Conservation (phyloP, 2,113 vertebrate species). For the Equus przewalskii region DNA sequence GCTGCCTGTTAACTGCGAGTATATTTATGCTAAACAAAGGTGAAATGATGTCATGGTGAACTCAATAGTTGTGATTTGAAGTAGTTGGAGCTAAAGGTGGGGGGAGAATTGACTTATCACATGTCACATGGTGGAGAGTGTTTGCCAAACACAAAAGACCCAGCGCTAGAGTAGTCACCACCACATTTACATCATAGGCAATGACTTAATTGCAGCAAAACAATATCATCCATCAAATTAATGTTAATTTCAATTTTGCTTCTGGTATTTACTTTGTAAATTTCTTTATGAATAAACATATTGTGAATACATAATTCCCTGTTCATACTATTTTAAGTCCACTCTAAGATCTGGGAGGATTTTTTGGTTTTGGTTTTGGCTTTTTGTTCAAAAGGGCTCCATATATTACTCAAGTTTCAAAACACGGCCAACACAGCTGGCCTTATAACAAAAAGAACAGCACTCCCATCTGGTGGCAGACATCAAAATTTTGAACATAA, state of each 20-base stretch:
- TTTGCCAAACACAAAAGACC: neutral
- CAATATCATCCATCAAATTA: neutral
- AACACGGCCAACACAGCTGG: constrained; percentile 52
- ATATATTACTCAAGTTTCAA: constrained; percentile 38
- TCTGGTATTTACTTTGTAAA: neutral
- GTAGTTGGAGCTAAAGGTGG: neutral
- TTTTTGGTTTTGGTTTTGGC: neutral
- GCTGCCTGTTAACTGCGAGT: neutral
- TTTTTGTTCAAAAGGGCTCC: neutral
- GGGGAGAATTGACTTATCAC: neutral
- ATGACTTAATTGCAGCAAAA: neutral
- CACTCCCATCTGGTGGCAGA: constrained; percentile 62
- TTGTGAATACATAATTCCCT: neutral
- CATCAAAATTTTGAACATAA: constrained; percentile 51
- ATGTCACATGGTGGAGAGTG: neutral
- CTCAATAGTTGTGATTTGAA: neutral
- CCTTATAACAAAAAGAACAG: constrained; percentile 22
- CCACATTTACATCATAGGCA: neutral
- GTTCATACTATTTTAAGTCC: neutral
- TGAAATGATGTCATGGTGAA: neutral
- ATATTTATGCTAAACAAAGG: neutral
- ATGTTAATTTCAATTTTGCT: neutral
- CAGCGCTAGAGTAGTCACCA: neutral
- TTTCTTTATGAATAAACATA: neutral
- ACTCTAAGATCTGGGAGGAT: neutral